Evolutionary conservation across 2,888 invertebrate genomes (phyloP), one percentile per base, ranked within the genome.

Genomic region (Epinotia ramella): DNA sequence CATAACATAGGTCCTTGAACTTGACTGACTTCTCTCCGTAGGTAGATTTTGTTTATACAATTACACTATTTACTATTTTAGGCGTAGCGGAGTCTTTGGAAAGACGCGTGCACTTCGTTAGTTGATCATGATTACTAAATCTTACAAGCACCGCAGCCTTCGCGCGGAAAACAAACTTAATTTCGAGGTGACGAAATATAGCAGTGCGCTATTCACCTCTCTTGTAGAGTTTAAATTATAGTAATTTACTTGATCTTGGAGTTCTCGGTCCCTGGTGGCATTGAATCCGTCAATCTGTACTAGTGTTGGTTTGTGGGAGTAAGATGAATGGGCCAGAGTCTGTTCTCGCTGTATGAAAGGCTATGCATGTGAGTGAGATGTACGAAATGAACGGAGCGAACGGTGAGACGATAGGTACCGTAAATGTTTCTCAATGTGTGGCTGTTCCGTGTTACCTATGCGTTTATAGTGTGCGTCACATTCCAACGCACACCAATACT

Each of bases 311-410:
- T 28, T 18, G 75, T 71, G 70, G 70, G 65, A 75, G 75, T 71
- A 64, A 71, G 60, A 75, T 71, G 53, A 71, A 71, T 75, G 59
- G 59, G 53, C 18, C n/a, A 33, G 59, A 53, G n/a, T 60, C 60
- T 53, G 69, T 46, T 57, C 74, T 70, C 33, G 46, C 46, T 12
- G 40, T 53, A 66, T 53, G 59, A 40, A 49, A 69, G n/a, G 70
- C 63, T 33, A 44, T 71, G 53, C 53, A 66, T 70, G 70, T 75
- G 75, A 75, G 75, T 9, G 74, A 69, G 74, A 74, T 74, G 74
- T 64, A 69, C 20, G 59, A 67, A 59, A 69, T 63, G 44, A 72
- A 72, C 20, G 69, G 28, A 20, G 12, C 33, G 16, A 12, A 67
- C 56, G 33, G 56, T 28, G 57, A 74, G 74, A 66, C 70, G 70